Evolutionary conservation across 2,888 invertebrate genomes (phyloP), one percentile per base, ranked within the genome.

Genomic region (Tipula lateralis): DNA sequence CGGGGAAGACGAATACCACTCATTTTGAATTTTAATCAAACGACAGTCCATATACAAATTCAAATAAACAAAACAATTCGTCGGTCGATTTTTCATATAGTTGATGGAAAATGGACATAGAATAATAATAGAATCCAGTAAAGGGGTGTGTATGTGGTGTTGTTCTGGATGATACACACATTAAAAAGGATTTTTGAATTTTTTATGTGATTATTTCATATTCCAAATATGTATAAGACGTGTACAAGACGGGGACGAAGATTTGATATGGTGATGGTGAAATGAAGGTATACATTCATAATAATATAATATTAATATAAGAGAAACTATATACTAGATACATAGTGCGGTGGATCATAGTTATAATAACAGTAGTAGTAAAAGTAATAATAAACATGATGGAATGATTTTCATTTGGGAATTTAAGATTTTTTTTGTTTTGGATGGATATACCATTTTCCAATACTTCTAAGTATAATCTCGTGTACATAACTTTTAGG

Each of bases 71-170:
- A 50, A 19, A 50, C 6, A 19, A 50, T 50, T 50, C 66, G 66
- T 66, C 66, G 66, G 66, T 66, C 66, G 66, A 66, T 66, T 66
- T 66, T 66, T 66, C 66, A 66, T 66, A 66, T 66, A 66, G 66
- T 66, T 66, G 66, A 66, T 66, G 66, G 66, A 24, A 66, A 66
- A 24, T 66, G 66, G 66, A 66, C 66, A n/a, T 66, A 24, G 66
- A 66, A 66, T 66, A 66, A 24, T 66, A 66, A 66, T 66, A 19
- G 66, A 9, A 24, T n/a, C 4, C 13, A 44, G 5, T n/a, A n/a
- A n/a, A n/a, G n/a, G n/a, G n/a, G n/a, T n/a, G n/a, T n/a, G n/a
- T n/a, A n/a, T n/a, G n/a, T 44, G 16, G 16, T 44, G 44, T 44
- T 44, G 16, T 44, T 36, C 5, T 7, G 36, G 44, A 16, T 44